Evolutionary conservation across 2,888 invertebrate genomes (phyloP), one percentile per base, ranked within the genome.

Genomic region (Nemapogon koenigi): DNA sequence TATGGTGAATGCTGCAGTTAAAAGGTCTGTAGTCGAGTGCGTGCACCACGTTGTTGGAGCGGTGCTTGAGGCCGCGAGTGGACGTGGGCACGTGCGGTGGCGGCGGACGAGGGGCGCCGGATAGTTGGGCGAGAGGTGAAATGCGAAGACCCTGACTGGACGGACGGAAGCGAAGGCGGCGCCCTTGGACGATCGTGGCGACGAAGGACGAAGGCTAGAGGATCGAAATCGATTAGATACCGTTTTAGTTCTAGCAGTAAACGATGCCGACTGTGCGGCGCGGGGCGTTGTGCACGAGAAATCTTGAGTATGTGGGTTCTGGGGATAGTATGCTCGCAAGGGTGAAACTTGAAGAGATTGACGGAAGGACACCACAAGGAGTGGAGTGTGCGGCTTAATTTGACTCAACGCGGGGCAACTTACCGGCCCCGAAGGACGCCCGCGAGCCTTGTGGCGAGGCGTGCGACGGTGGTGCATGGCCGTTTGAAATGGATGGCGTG

Each of bases 301-400:
- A 83, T n/a, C 75, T 81, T 81, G 82, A 82, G 81, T 66, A 65
- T 83, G 81, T 81, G 78, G 81, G 79, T 76, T 83, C 80, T 75
- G 80, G 81, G 81, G 76, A 80, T 67, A 81, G 80, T 82, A 83
- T 82, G 81, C 81, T 83, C 78, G 81, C 81, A 85, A 82, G 73
- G 75, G 78, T 79, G 78, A 79, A 81, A 81, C 78, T 81, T 76
- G 72, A 76, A 81, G 79, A 69, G 81, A 81, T 81, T 81, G 83
- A 84, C 82, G 82, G 82, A 84, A 84, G 82, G 83, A 82, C 83
- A 85, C 84, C 84, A 85, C 83, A 83, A 84, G 83, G 82, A 84
- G 83, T 84, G 84, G 83, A 85, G 82, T 83, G 82, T 84, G 84
- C 83, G 83, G 84, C 83, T 84, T 83, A 84, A 85, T 84, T 85